A percentile compares a stretch with the other conserved stretches of the same genome.
These are phyloP conservation scores for Balaenoptera acutorostrata DNA, from an alignment of 2,113 vertebrate genomes.

Conservation along the genomic window DNA sequence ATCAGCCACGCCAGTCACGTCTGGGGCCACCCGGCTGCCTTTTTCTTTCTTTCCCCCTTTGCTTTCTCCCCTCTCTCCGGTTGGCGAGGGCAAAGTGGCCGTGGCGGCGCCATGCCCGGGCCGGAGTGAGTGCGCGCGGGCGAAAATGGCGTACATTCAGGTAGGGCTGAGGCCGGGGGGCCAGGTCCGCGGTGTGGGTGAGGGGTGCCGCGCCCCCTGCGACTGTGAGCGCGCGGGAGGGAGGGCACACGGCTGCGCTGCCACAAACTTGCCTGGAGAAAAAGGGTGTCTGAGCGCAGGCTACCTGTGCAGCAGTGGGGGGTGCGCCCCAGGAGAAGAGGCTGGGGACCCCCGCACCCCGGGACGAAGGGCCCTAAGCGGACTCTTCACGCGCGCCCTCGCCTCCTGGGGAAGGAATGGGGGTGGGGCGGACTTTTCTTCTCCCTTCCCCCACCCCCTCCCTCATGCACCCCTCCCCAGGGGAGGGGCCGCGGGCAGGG, in stretches of 20 bases:
- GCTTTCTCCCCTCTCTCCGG: slow-evolving; percentile 1
- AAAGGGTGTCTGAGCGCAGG: slow-evolving; percentile 18
- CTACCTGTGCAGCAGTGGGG: slow-evolving; percentile 10
- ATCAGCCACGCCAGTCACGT: slow-evolving; percentile 73
- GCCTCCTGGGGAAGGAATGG: not conserved
- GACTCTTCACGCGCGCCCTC: not conserved
- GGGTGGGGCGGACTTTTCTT: not conserved
- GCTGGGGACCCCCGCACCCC: slow-evolving; percentile 11
- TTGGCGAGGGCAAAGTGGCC: slow-evolving; percentile 64
- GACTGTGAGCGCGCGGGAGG: not conserved
- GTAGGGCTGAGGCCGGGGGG: slow-evolving; percentile 69
- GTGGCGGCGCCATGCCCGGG: slow-evolving; percentile 68
- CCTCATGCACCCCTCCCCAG: slow-evolving; percentile 27
- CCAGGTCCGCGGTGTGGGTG: not conserved
- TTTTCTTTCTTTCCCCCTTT: not conserved
- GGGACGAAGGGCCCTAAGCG: not conserved
- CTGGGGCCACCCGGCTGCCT: slow-evolving; percentile 69
- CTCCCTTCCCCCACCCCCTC: not conserved
- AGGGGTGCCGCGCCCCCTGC: slow-evolving; percentile 27
- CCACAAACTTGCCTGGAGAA: slow-evolving; percentile 56
- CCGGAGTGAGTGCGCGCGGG: slow-evolving; percentile 67
- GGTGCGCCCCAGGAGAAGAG: not conserved
- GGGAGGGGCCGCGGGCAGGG: slow-evolving; percentile 48
- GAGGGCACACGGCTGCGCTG: not conserved
- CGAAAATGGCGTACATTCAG: slow-evolving; percentile 81